phyloP scores from a whole-genome alignment of 30 jellyfish, hydroid and myxozoan species.

The Nemopilema nomurai region DNA sequence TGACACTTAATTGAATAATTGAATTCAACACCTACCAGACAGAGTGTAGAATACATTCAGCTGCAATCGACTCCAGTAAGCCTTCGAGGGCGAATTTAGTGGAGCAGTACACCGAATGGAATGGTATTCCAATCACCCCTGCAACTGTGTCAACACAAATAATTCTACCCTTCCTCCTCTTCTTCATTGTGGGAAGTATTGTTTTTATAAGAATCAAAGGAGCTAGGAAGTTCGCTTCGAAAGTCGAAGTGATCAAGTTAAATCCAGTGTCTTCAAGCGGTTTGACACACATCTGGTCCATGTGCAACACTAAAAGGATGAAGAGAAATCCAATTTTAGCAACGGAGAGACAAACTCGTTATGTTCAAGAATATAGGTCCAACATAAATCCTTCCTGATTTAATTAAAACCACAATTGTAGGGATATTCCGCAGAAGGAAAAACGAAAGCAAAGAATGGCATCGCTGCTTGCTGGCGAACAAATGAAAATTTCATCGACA shows the following conservation, averaged over 20 bases:
- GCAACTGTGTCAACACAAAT: constrained; percentile 47
- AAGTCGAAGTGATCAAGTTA: constrained; percentile 19
- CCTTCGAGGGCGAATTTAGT: constrained; percentile 71
- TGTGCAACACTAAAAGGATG: constrained; percentile 43
- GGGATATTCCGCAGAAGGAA: too few species aligned
- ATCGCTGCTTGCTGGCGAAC: too few species aligned
- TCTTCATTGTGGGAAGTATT: constrained; percentile 40
- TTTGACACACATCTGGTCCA: constrained; percentile 38
- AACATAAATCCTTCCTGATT: too few species aligned
- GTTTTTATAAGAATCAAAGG: constrained; percentile 34
- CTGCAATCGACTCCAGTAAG: constrained; percentile 54
- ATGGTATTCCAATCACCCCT: constrained; percentile 58
- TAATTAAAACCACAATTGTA: too few species aligned
- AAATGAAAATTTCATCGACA: too few species aligned
- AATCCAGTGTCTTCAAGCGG: constrained; percentile 16
- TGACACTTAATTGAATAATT: neutral
- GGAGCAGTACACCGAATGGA: constrained; percentile 46
- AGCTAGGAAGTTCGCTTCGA: constrained; percentile 52
- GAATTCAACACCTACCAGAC: constrained; percentile 24
- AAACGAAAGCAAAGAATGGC: too few species aligned
- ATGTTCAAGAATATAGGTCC: too few species aligned
- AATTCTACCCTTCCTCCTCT: constrained; percentile 38
- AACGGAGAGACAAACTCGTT: too few species aligned
- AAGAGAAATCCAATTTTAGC: too few species aligned
- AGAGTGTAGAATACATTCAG: constrained; percentile 46